Evolutionary conservation across 2,797 vertebrate species (phyloP), one percentile per base, ranked within the genome.

Genomic region (Sardinella longiceps): DNA sequence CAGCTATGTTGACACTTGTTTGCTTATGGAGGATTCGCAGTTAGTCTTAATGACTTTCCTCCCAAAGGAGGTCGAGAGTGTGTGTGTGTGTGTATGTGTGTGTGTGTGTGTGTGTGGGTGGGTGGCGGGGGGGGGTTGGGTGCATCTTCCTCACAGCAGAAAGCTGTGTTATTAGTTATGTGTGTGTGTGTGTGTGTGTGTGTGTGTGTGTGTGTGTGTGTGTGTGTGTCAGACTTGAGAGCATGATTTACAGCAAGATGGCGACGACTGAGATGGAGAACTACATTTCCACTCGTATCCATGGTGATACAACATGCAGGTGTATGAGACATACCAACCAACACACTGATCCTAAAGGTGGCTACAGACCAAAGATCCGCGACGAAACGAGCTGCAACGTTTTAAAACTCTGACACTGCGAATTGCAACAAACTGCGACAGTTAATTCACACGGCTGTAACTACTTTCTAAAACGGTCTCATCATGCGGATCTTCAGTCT

Each of bases 21-120:
- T 43, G 6, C 18, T 77, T 37, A 23, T 33, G 70, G 66, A 74
- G 30, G 66, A 77, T 20, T 43, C 70, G 23, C 33, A 77, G 15
- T 77, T 23, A 77, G 33, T 39, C 15, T 77, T 23, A 77, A 77
- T 77, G 70, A 39, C 70, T 77, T 6, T 15, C 18, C 30, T 14
- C 33, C 7, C 23, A 15, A 12, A 70, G 33, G 37, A 20, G 70
- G 15, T 23, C 20, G 60, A 30, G 60, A 30, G 60, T 66, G 60
- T 66, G 58, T 58, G 53, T 58, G 53, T 58, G 53, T 58, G 53
- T 60, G 58, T 60, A 25, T 63, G 58, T 25, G 58, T 60, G 18
- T 28, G 56, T 60, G 56, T 28, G 58, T 28, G n/a, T 63, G 58
- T 23, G 15, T 15, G 53, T 58, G 53, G 1, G 53, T 58, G 53